Percentiles rank a stretch among this genome's conserved stretches.
phyloP scores from a whole-genome alignment of 1,140 invertebrate genomes.

The Drosophila azteca region DNA sequence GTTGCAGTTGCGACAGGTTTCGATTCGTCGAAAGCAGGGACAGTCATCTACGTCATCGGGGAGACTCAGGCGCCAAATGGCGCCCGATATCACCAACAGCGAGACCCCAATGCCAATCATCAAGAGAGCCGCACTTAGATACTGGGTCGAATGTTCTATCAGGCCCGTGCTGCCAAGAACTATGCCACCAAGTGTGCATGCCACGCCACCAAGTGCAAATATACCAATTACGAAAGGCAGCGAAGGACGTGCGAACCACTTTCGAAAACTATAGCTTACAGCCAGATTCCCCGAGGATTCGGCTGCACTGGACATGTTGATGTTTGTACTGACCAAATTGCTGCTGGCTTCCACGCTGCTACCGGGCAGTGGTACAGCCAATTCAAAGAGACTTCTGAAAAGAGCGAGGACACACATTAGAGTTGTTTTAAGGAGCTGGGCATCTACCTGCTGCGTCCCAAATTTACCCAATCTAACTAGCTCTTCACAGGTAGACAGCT shows the following conservation, averaged over 20 bases:
- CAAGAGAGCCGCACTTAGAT: conserved; percentile 75
- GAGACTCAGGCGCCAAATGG: conserved; percentile 75
- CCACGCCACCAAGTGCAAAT: conserved; percentile 76
- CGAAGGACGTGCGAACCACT: conserved; percentile 78
- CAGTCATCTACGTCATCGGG: conserved; percentile 75
- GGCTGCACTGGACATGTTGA: conserved; percentile 18
- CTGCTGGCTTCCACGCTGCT: conserved; percentile 31
- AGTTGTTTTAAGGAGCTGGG: conserved; percentile 6
- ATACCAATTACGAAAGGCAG: conserved; percentile 81
- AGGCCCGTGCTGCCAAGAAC: conserved; percentile 78
- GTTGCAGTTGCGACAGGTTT: conserved; percentile 77
- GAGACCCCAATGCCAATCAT: conserved; percentile 82
- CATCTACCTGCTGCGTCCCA: conserved; percentile 8
- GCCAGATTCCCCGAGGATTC: conserved; percentile 22
- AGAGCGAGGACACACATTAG: conserved; percentile 3
- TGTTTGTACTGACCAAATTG: conserved; percentile 18
- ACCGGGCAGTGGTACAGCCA: conserved; percentile 49
- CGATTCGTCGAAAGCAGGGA: conserved; percentile 70
- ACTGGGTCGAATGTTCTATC: conserved; percentile 79
- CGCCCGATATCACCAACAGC: conserved; percentile 74
- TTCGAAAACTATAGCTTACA: conserved; percentile 43
- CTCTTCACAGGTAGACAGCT: conserved; percentile 24
- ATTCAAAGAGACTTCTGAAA: conserved; percentile 57
- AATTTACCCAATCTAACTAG: conserved; percentile 7
- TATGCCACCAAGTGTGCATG: conserved; percentile 78